Conservation (phyloP, 2,888 invertebrate species). For the Eupelmus urozonus region DNA sequence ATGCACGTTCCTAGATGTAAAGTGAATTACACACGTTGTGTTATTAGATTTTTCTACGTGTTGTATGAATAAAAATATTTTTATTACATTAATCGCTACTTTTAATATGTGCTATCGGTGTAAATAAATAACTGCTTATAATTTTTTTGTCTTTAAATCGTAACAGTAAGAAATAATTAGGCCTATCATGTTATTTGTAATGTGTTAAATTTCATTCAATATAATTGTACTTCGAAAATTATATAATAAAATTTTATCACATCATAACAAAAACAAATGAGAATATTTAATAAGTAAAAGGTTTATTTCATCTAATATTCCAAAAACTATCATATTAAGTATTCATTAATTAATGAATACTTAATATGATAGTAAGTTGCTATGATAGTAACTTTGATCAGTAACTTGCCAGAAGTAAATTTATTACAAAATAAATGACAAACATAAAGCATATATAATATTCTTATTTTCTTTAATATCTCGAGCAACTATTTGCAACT, state of each 20-base stretch:
- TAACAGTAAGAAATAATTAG: slow-evolving; percentile 14
- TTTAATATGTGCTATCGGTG: slow-evolving; percentile 1
- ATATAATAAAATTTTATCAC: neutral
- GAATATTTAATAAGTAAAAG: neutral
- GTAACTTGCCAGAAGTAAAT: too few relatives aligned
- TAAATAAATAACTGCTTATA: slow-evolving; percentile 15
- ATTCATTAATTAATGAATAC: too few relatives aligned
- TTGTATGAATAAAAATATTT: slow-evolving; percentile 64
- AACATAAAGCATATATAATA: too few relatives aligned
- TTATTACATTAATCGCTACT: slow-evolving; percentile 43
- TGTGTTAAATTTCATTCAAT: slow-evolving; percentile 15
- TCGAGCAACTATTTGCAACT: too few relatives aligned
- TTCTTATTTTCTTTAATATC: too few relatives aligned
- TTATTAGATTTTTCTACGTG: slow-evolving; percentile 68
- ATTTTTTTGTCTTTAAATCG: slow-evolving; percentile 8
- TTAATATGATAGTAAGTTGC: too few relatives aligned
- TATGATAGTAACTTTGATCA: too few relatives aligned
- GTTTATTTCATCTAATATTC: slow-evolving; percentile 1
- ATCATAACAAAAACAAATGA: neutral
- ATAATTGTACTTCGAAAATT: slow-evolving; percentile 15
- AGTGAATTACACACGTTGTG: slow-evolving; percentile 66
- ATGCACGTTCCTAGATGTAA: slow-evolving; percentile 64
- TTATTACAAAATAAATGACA: too few relatives aligned
- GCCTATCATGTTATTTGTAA: slow-evolving; percentile 25
- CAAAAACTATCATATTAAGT: too few relatives aligned